These are phyloP conservation scores for Liolophura sinensis DNA, from an alignment of 1,140 invertebrate species.

Conservation along the genomic window DNA sequence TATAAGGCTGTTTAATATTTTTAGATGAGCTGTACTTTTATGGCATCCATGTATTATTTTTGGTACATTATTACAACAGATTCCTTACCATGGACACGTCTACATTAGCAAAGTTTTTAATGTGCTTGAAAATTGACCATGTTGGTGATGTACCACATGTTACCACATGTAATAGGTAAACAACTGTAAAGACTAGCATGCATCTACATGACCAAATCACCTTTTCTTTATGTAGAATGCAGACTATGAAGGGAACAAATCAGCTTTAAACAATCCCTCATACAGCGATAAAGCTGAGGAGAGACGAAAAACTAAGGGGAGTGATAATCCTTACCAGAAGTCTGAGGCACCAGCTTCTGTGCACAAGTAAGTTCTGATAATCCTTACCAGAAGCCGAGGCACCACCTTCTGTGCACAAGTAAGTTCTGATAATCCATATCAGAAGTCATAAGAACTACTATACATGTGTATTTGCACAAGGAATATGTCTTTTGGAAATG, in stretches of 20 bases:
- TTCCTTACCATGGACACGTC: no score
- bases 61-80: no score
- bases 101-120: no score
- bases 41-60: no score
- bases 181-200: no score
- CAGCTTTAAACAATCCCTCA: constrained; percentile 32
- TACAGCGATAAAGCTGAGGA: constrained; percentile 81
- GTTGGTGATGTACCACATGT: no score
- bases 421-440: constrained; percentile 48
- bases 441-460: constrained; percentile 4
- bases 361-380: constrained; percentile 68
- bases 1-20: no score
- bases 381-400: constrained; percentile 62
- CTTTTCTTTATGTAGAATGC: constrained; percentile 28
- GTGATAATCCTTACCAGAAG: constrained; percentile 79
- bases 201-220: background rate
- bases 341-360: constrained; percentile 75
- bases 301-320: constrained; percentile 76
- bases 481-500: no score
- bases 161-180: no score
- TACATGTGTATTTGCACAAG: background rate
- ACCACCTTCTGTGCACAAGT: constrained; percentile 78
- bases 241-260: constrained; percentile 34
- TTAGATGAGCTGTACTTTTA: no score
- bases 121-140: no score